These are phyloP conservation scores for Cheilosia vernalis DNA, from an alignment of 2,888 invertebrate species.

Conservation along the genomic window DNA sequence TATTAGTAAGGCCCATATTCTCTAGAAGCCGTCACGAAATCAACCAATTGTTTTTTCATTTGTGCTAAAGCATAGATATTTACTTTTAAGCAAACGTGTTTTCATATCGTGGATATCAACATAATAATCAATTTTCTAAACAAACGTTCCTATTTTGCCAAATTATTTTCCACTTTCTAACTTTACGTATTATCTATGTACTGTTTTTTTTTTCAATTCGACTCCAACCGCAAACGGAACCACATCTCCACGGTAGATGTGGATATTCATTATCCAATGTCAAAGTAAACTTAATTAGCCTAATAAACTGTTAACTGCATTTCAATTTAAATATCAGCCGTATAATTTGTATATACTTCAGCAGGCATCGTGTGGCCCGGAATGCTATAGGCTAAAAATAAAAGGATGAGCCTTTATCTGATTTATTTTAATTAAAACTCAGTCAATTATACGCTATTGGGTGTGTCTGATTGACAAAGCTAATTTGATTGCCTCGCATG, in stretches of 20 bases:
- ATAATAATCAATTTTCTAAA: no score
- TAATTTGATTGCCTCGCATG: constrained; percentile 45
- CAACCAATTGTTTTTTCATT: no score
- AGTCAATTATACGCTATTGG: constrained; percentile 43
- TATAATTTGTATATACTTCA: constrained; percentile 23
- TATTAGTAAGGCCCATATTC: no score
- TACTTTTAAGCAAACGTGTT: no score
- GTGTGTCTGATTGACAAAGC: constrained; percentile 58
- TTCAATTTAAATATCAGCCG: constrained; percentile 29
- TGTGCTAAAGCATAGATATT: no score
- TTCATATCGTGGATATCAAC: no score
- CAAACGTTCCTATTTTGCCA: no score
- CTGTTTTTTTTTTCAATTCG: not conserved
- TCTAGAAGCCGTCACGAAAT: no score
- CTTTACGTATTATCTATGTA: no score
- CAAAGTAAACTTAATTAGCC: constrained; percentile 49
- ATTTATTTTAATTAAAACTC: constrained; percentile 55
- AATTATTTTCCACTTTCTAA: no score
- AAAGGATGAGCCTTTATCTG: constrained; percentile 35
- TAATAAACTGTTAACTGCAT: constrained; percentile 53
- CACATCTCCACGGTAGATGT: not conserved
- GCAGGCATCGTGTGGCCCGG: not conserved
- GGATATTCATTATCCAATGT: not conserved
- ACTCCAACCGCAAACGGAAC: no score
- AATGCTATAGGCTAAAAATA: constrained; percentile 6